Evolutionary conservation across 2,797 vertebrate species (phyloP), one percentile per base, ranked within the genome.

Genomic region (Pygocentrus nattereri): DNA sequence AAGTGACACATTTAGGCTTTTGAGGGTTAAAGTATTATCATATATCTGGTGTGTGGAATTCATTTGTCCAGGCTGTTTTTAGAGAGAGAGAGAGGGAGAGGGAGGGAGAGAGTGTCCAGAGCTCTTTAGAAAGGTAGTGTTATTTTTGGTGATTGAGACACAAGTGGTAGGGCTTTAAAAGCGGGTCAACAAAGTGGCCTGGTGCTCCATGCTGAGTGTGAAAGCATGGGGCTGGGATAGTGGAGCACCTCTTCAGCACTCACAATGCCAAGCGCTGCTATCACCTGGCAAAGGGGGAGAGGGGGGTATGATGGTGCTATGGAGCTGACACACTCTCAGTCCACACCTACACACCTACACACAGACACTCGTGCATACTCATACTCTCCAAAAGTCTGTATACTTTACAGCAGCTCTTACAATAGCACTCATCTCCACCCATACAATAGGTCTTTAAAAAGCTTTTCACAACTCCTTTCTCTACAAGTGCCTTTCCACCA

Each of bases 141-240:
- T 94, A 95, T 95, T 95, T 95, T 94, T 94, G 91, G 92, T 94
- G 93, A 95, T 93, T 93, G 90, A 87, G 82, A 50, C 93, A 92
- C 91, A 94, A 94, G 94, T 94, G 93, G 93, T 87, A 78, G 61
- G 90, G 88, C 90, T 89, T 91, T 93, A 91, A 93, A 92, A 91
- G 89, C 88, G 85, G 93, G 93, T 93, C 93, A 93, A 92, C 91
- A 92, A 76, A 91, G 88, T 88, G 92, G 90, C 92, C 89, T 86
- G 82, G 88, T 93, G 89, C 90, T 93, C 92, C 91, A 91, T 85
- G 89, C 89, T 83, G 89, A 93, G 92, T 88, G 92, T 82, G 86
- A 91, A 90, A 90, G 89, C 80, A 89, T 89, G 84, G 85, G 70
- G 82, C 85, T 83, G 79, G 71, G 84, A 89, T 76, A 86, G 84